phyloP scores from a whole-genome alignment of 2,113 vertebrate species.

The Hyla sarda region DNA sequence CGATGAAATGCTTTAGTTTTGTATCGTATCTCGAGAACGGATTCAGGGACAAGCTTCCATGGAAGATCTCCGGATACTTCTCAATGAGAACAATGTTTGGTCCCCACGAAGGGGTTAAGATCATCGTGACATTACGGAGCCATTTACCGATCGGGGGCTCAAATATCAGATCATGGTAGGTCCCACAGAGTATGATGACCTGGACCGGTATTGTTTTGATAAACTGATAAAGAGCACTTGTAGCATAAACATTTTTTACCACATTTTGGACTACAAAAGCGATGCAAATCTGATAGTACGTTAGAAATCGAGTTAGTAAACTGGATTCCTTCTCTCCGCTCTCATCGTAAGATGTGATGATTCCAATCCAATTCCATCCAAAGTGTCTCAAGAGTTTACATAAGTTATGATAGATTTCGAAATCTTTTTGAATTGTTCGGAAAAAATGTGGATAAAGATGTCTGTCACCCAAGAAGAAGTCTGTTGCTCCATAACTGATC shows the following conservation, averaged over 20 bases:
- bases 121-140: neutral
- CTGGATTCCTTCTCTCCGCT: neutral
- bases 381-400: neutral
- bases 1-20: no score
- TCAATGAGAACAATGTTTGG: neutral
- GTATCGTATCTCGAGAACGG: no score
- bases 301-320: no score
- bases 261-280: neutral
- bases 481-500: constrained; percentile 40
- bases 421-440: neutral
- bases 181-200: neutral
- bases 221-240: no score
- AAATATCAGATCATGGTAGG: neutral
- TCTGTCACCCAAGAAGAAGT: neutral
- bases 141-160: no score
- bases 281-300: neutral
- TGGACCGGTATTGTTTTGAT: neutral
- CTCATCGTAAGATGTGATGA: constrained; percentile 10
- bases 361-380: constrained; percentile 41
- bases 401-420: no score
- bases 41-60: neutral
- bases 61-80: neutral
- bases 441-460: neutral
- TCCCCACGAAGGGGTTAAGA: neutral
- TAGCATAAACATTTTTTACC: no score